Evolutionary conservation across 2,797 vertebrate genomes (phyloP).

Genomic region (Columba guinea): DNA sequence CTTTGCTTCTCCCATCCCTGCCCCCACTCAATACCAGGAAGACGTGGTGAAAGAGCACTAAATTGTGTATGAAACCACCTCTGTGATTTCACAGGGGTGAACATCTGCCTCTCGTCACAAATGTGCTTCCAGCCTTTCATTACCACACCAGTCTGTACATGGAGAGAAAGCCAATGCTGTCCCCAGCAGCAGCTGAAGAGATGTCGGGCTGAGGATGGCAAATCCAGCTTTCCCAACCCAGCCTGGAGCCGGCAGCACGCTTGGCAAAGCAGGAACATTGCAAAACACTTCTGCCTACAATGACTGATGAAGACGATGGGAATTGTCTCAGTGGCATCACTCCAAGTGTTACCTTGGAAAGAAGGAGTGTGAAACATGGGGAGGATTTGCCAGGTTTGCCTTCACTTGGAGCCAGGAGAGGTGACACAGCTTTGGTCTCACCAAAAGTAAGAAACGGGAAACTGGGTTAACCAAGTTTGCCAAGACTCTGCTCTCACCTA

Average conservation of each 20-base stretch:
- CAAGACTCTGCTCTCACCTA: accelerated
- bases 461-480: not conserved
- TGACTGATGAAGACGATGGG: accelerated
- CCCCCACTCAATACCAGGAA: not conserved
- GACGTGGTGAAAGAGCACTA: not conserved
- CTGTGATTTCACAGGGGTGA: not conserved
- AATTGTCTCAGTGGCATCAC: not conserved
- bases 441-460: not conserved
- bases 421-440: not conserved
- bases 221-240: not conserved
- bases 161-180: not conserved
- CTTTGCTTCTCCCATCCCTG: not conserved
- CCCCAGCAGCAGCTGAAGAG: not conserved
- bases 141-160: accelerated
- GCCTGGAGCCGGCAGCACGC: not conserved
- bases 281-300: not conserved
- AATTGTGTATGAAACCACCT: accelerated
- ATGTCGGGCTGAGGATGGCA: not conserved
- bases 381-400: no score
- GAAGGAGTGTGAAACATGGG: accelerated
- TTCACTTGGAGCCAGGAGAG: not conserved
- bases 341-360: not conserved
- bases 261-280: not conserved
- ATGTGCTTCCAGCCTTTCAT: not conserved
- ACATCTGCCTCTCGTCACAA: not conserved